A percentile compares a stretch with the other conserved stretches of the same genome.
Evolutionary conservation across 2,888 invertebrate species (phyloP).

Genomic region (Tipula helvola): DNA sequence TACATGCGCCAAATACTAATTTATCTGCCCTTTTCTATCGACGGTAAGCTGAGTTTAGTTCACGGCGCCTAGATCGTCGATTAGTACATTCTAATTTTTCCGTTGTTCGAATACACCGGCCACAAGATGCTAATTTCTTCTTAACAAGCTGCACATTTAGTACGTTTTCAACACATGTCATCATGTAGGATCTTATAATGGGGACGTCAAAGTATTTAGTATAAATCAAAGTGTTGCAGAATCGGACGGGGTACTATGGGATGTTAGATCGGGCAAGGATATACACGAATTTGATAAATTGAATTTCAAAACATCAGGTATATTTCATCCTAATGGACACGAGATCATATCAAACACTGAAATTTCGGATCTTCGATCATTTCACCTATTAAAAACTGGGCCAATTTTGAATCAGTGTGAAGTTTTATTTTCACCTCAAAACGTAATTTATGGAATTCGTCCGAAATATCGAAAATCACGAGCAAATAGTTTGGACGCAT

Average conservation of each 20-base stretch:
- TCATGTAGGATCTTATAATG: constrained; percentile 83
- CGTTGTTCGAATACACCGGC: constrained; percentile 59
- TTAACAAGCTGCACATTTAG: constrained; percentile 57
- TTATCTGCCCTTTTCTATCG: constrained; percentile 50
- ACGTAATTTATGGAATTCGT: constrained; percentile 77
- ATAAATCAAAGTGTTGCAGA: constrained; percentile 73
- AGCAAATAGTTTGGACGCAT: constrained; percentile 40
- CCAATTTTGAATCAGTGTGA: constrained; percentile 82
- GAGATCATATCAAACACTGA: constrained; percentile 95
- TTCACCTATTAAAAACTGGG: constrained; percentile 86
- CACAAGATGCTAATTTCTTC: constrained; percentile 55
- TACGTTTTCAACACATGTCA: constrained; percentile 49
- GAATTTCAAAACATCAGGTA: constrained; percentile 87
- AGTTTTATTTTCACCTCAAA: constrained; percentile 76
- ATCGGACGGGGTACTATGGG: constrained; percentile 88
- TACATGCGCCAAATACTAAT: constrained; percentile 45
- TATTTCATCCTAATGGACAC: constrained; percentile 90
- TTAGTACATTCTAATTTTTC: constrained; percentile 74
- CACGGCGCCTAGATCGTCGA: constrained; percentile 60
- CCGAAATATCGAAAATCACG: constrained; percentile 38
- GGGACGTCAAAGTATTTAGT: constrained; percentile 83
- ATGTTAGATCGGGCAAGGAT: constrained; percentile 72
- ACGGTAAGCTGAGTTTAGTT: constrained; percentile 41
- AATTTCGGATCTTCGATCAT: constrained; percentile 95
- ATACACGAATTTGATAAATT: constrained; percentile 97